Evolutionary conservation across 2,113 vertebrate genomes (phyloP), one percentile per base, ranked within the genome.

Genomic region (Spilogale gracilis): DNA sequence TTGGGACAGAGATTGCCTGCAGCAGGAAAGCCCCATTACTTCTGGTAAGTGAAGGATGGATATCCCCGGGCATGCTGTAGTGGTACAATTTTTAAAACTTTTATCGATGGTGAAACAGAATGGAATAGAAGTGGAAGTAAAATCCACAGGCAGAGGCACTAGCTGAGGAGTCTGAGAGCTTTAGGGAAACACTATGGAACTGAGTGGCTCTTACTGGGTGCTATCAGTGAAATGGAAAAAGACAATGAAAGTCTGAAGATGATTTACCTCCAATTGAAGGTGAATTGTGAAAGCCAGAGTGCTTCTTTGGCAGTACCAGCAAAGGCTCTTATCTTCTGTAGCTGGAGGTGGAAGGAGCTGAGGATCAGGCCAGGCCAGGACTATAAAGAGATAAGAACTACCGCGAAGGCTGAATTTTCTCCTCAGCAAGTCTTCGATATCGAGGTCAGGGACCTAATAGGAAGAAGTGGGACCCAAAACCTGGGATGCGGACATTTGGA

Each of bases 241-340:
- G 78, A 88, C 48, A 93, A 50, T 69, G 61, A 69, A 80, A 20
- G 65, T 23, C 54, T 79, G 52, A 74, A 32, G 27, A 71, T 67
- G 38, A 20, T 84, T 91, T 83, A 73, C 61, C 25, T 73, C 60
- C 38, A 95, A 80, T 38, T 94, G 74, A 73, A 76, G 52, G 73
- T 80, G 18, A 89, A 50, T 43, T 84, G 52, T 90, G 71, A 96
- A 92, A 94, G 52, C 63, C 58, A 85, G 43, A 76, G 81, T 56
- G n/a, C 45, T 30, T 76, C 9, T 11, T 69, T 93, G 89, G 74
- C 78, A 91, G n/a, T 61, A 61, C 71, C 54, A 38, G 60, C 52
- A 87, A 95, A 95, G 79, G 52, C n/a, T 58, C 87, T 96, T 82
- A 90, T 73, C 96, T 96, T 52, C 43, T 78, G 30, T 2, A 90